Evolutionary conservation across 2,888 invertebrate genomes (phyloP).

Genomic region (Tetragonisca angustula): DNA sequence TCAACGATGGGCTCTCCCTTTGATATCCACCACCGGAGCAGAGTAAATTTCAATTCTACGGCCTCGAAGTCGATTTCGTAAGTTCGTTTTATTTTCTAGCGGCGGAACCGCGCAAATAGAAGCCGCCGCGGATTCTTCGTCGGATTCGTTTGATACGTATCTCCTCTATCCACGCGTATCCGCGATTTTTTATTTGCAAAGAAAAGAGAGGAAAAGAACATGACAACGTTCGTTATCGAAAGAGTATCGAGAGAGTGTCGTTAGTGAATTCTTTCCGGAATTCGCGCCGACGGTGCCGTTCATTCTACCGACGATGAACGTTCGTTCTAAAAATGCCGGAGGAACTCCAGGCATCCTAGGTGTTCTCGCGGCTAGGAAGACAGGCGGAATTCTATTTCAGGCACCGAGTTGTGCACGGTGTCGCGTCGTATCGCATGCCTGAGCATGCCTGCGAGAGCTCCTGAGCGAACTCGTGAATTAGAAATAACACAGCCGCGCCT

Average conservation of each 20-base stretch:
- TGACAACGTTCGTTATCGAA: no score
- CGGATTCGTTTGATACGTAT: no score
- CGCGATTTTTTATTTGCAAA: no score
- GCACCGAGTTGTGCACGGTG: conserved; percentile 3
- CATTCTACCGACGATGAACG: not conserved
- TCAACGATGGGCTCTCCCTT: conserved; percentile 20
- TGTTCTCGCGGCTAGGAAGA: conserved; percentile 30
- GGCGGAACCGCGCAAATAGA: conserved; percentile 1
- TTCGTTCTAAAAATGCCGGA: conserved; percentile 19
- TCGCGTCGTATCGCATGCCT: conserved; percentile 47
- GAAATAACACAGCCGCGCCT: conserved; percentile 64
- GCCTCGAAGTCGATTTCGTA: conserved; percentile 24
- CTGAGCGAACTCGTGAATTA: conserved; percentile 73
- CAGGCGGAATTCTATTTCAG: conserved; percentile 50
- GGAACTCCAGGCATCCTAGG: conserved; percentile 19
- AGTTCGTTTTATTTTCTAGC: conserved; percentile 26
- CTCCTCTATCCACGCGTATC: no score
- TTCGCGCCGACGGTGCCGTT: not conserved
- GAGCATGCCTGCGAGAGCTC: conserved; percentile 35
- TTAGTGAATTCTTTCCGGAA: not conserved
- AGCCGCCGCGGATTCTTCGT: not conserved
- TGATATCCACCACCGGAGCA: conserved; percentile 1
- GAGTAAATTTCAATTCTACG: conserved; percentile 41
- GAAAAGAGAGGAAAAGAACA: no score
- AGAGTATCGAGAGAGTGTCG: not conserved